Conservation (phyloP, 2,113 vertebrate species). For the Alectura lathami region DNA sequence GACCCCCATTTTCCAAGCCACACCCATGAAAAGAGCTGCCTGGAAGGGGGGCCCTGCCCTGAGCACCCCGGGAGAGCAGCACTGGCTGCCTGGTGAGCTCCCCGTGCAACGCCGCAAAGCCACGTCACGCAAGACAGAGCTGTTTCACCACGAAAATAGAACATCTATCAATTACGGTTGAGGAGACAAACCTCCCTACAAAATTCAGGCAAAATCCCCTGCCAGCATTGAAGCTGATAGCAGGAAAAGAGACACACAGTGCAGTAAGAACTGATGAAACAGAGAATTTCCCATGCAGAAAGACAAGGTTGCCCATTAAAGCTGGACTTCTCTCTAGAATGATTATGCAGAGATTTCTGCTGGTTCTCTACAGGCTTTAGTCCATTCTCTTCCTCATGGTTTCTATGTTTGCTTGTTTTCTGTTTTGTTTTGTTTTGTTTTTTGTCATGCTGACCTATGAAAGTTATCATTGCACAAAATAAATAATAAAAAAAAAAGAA, state of each 20-base stretch:
- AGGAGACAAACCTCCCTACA: conserved; percentile 20
- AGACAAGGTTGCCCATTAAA: rapidly evolving
- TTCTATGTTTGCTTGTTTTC: neutral
- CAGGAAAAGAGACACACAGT: neutral
- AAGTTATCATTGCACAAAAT: neutral
- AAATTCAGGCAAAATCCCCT: conserved; percentile 28
- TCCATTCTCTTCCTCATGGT: neutral
- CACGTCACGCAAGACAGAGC: neutral
- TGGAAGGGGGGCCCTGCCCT: neutral
- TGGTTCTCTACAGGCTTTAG: neutral
- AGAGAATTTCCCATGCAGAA: neutral
- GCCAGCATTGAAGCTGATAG: neutral
- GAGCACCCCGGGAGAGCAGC: neutral
- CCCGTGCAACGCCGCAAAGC: neutral
- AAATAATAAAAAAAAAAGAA: neutral
- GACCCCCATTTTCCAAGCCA: neutral
- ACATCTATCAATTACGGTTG: conserved; percentile 38
- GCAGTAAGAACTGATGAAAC: neutral
- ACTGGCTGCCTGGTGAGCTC: neutral
- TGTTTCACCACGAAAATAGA: conserved; percentile 40
- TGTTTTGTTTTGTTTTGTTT: neutral
- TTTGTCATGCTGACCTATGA: neutral
- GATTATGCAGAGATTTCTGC: neutral
- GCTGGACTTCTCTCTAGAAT: neutral
- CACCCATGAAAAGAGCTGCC: neutral